Conservation (phyloP, 2,797 vertebrate genomes). For the Sphenopsis melanotis region DNA sequence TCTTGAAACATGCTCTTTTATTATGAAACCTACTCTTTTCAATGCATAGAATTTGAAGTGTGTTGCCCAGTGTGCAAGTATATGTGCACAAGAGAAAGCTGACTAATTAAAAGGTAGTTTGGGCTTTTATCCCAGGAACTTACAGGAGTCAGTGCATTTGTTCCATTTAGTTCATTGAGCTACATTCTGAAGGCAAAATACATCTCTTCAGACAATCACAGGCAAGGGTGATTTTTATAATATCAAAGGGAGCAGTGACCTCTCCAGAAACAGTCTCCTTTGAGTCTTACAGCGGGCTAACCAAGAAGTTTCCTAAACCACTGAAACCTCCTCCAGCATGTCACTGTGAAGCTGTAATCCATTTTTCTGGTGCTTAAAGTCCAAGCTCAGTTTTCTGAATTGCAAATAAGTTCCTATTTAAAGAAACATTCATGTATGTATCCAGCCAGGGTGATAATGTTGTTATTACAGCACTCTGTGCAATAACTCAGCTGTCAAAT, state of each 20-base stretch:
- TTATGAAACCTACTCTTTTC: not conserved
- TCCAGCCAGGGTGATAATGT: conserved; percentile 24
- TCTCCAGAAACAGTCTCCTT: not conserved
- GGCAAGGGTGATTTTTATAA: not conserved
- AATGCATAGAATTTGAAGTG: not conserved
- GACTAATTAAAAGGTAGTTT: not conserved
- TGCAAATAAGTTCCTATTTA: conserved; percentile 42
- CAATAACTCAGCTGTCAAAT: conserved; percentile 62
- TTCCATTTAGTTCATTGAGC: not conserved
- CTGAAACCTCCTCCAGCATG: not conserved
- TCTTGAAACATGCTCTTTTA: not conserved
- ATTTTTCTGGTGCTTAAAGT: not conserved
- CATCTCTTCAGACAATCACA: not conserved
- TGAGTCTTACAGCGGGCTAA: not conserved
- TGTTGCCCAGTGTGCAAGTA: not conserved
- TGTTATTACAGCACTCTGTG: conserved; percentile 46
- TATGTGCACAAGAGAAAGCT: not conserved
- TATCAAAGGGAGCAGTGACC: not conserved
- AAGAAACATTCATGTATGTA: conserved; percentile 4
- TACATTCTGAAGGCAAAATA: conserved; percentile 4
- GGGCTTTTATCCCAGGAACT: not conserved
- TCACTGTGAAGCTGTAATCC: not conserved
- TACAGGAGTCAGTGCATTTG: not conserved
- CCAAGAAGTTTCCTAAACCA: not conserved
- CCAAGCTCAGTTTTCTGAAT: conserved; percentile 47